phyloP scores from a whole-genome alignment of 2,797 vertebrate genomes.

The Smutsia gigantea region DNA sequence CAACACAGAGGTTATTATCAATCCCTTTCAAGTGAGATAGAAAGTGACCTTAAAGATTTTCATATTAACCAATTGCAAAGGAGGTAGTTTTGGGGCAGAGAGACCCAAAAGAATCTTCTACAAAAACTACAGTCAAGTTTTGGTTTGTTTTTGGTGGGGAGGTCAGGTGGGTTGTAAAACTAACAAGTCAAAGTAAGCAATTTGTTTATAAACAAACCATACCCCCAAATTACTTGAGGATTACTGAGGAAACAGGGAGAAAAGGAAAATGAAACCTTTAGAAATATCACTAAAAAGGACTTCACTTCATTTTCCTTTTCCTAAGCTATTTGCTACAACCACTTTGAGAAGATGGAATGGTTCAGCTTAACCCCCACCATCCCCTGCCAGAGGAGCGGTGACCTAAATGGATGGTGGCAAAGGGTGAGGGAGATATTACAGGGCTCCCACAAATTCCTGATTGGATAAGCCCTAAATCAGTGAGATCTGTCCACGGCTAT shows the following conservation, averaged over 20 bases:
- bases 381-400: neutral
- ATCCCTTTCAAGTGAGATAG: neutral
- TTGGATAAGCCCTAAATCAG: neutral
- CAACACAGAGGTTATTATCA: neutral
- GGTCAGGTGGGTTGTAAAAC: neutral
- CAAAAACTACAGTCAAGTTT: neutral
- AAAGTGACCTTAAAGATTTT: neutral
- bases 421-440: neutral
- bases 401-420: neutral
- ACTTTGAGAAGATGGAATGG: neutral
- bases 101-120: neutral
- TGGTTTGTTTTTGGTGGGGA: too few species aligned
- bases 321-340: neutral
- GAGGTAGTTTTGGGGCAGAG: neutral
- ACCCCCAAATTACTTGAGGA: neutral
- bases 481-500: neutral
- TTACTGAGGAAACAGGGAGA: neutral
- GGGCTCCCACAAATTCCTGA: neutral
- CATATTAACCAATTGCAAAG: neutral
- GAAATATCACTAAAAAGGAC: neutral
- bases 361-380: neutral
- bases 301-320: neutral
- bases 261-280: neutral
- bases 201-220: neutral
- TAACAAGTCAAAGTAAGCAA: conserved; percentile 25